Base-by-base conservation (phyloP, 2,113 vertebrate species). In the Antigone vipio region DNA sequence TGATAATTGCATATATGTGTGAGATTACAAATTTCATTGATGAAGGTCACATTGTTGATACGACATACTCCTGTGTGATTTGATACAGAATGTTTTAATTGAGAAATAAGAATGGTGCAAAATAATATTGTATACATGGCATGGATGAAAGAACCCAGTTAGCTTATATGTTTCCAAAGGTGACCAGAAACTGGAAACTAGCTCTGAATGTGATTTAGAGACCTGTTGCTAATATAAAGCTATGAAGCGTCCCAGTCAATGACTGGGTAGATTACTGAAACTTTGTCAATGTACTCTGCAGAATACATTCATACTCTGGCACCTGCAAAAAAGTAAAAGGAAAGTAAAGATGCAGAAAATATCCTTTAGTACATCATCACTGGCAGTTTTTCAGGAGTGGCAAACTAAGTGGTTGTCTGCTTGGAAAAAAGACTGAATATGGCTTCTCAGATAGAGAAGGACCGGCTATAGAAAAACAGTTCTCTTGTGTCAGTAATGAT, bases 141-240 rank as follows among this genome's bases (percentile, higher is more conserved):
- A 47, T 17, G 10, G 45, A 42, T 42, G 4, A 52, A 83, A 89
- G 40, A 50, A 10, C 0, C 3, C 6, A 0, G 5, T 40, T 58
- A 67, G 21, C 11, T 44, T 60, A 5, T 21, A 24, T 11, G 10
- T 66, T 78, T 72, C 30, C 34, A 84, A 60, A 40, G 15, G 8
- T 14, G 19, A 47, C 34, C 40, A 21, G 42, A 62, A 81, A 60
- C 21, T 40, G 24, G 29, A 77, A 66, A 34, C 15, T 6, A 42
- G 12, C 10, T 73, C 30, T 67, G 19, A 60, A 38, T 44, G 15
- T 44, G 42, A 49, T 50, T 81, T 75, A 75, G 52, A 67, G 21
- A 47, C 5, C 32, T 60, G 17, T 22, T 64, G 20, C 5, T 59
- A 47, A 35, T 16, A n/a, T 27, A 52, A 78, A 55, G 3, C 40